Percentiles rank a stretch among this genome's conserved stretches.
Evolutionary conservation across 2,113 vertebrate genomes (phyloP).

Genomic region (Sorex araneus): DNA sequence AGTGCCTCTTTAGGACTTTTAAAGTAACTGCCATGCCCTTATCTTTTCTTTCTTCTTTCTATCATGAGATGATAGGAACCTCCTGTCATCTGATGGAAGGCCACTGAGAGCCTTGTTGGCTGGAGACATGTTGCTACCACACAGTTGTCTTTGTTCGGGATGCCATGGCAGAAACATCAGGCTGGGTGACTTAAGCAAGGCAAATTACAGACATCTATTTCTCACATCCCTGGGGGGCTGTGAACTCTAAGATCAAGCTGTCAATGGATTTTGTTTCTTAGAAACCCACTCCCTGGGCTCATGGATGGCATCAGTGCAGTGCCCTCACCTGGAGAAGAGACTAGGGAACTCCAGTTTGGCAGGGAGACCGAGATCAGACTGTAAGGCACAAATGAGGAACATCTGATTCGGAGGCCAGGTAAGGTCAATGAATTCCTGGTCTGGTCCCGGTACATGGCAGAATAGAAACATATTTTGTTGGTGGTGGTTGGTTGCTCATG

Average conservation of each 20-base stretch:
- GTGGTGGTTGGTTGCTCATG: no score
- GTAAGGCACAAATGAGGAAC: no score
- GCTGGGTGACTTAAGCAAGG: neutral
- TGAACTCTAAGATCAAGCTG: neutral
- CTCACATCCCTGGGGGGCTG: neutral
- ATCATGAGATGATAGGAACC: neutral
- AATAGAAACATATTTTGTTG: no score
- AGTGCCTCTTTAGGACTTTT: neutral
- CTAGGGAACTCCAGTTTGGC: neutral
- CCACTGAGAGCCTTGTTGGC: neutral
- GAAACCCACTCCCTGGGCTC: neutral
- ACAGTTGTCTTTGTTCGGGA: neutral
- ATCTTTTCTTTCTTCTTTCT: neutral
- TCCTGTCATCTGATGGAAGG: constrained; percentile 1
- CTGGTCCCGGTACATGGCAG: no score
- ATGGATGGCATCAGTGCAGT: neutral
- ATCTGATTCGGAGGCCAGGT: no score
- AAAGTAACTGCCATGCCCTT: neutral
- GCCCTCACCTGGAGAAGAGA: neutral
- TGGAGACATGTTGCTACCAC: no score
- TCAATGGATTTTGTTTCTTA: neutral
- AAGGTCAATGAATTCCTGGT: no score
- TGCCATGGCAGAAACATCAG: neutral
- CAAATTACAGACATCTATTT: neutral
- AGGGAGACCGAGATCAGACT: no score